Evolutionary conservation across 30 jellyfish, hydroid and myxozoan genomes (phyloP).

Genomic region (Aurelia aurita): DNA sequence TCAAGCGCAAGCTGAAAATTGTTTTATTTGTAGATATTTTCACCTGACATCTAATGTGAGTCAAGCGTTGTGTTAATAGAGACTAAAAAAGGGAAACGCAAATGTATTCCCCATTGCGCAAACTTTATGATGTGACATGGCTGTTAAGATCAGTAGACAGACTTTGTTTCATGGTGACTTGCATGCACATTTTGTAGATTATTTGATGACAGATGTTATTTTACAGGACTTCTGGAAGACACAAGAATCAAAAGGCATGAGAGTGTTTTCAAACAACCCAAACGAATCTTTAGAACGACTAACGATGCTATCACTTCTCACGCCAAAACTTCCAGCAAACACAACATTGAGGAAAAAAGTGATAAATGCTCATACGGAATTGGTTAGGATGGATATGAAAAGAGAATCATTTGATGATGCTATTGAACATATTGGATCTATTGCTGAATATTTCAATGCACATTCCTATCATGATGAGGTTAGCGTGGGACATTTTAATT

Average conservation of each 20-base stretch:
- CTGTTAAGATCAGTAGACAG: no score
- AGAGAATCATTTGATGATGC: slow-evolving; percentile 9
- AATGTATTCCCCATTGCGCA: no score
- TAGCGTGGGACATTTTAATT: background rate
- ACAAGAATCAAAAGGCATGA: slow-evolving; percentile 33
- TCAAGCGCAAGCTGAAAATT: no score
- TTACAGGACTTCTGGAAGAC: slow-evolving; percentile 47
- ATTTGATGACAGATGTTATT: background rate
- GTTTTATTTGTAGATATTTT: no score
- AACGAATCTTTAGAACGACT: slow-evolving; percentile 18
- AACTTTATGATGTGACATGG: no score
- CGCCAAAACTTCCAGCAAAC: background rate
- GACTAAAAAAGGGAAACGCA: no score
- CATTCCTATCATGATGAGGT: slow-evolving; percentile 31
- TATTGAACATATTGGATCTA: background rate
- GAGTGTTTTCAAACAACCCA: slow-evolving; percentile 4
- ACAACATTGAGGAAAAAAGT: background rate
- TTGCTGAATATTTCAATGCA: slow-evolving; percentile 1
- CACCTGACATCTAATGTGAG: no score
- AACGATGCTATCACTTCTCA: background rate
- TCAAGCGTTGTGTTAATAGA: no score
- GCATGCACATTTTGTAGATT: no score
- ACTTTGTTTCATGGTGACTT: no score
- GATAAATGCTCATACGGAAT: background rate
- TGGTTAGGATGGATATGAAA: slow-evolving; percentile 1